Conservation (phyloP, 2,113 vertebrate genomes). For the Pampusana beccarii region DNA sequence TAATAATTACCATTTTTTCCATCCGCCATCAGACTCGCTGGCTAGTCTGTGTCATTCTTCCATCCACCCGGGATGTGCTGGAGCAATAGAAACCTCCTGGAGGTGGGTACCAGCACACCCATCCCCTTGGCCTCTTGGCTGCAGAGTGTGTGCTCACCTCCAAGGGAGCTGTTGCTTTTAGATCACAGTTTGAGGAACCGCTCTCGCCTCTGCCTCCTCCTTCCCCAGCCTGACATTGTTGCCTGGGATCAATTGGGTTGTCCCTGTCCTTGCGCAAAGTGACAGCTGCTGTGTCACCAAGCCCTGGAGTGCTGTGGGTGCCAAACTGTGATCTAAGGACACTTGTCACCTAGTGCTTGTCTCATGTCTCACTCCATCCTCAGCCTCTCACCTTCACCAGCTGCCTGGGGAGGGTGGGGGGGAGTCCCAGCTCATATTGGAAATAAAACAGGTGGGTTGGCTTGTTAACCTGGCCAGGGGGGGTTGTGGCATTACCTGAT, state of each 20-base stretch:
- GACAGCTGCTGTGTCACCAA: background rate
- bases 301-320: background rate
- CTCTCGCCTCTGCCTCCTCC: background rate
- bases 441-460: accelerated
- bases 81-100: constrained; percentile 21
- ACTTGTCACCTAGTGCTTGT: background rate
- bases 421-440: accelerated
- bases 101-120: background rate
- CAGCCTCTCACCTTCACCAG: background rate
- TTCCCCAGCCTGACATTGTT: background rate
- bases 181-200: constrained; percentile 12
- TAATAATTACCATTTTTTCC: background rate
- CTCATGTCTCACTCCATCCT: constrained; percentile 9
- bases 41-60: background rate
- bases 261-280: accelerated
- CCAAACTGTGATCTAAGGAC: constrained; percentile 32
- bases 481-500: background rate
- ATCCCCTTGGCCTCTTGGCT: background rate
- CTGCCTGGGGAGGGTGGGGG: background rate
- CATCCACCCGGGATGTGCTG: background rate
- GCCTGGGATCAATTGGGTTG: background rate
- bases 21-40: constrained; percentile 2
- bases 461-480: background rate
- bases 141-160: background rate
- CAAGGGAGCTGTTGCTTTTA: background rate